A percentile compares a stretch with the other conserved stretches of the same genome.
Evolutionary conservation across 2,888 invertebrate species (phyloP).

Genomic region (Clusia tigrina): DNA sequence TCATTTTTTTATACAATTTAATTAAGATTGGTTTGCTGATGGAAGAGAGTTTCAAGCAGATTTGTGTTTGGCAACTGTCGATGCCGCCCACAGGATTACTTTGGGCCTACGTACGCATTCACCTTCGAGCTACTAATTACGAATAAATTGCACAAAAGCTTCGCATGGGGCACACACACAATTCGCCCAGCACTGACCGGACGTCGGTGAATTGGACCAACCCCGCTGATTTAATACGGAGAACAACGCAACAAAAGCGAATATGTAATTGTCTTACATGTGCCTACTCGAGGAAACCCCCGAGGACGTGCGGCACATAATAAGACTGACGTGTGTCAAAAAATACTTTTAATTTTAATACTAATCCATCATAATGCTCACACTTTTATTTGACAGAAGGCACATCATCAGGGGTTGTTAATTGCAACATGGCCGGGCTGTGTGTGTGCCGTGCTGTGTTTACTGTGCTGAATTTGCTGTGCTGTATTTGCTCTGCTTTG

Average conservation of each 20-base stretch:
- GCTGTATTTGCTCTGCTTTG: too few species aligned
- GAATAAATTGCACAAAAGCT: too few species aligned
- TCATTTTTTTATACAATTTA: too few species aligned
- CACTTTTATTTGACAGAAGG: constrained; percentile 41
- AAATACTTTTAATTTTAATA: constrained; percentile 57
- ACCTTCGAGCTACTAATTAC: too few species aligned
- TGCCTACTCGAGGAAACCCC: neutral
- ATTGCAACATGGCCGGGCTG: constrained; percentile 19
- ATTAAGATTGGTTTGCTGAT: too few species aligned
- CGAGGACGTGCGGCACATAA: neutral
- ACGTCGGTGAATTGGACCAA: neutral
- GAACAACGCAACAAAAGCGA: neutral
- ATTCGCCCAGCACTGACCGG: too few species aligned
- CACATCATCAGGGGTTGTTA: constrained; percentile 12
- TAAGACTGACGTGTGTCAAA: constrained; percentile 27
- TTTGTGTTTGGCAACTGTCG: too few species aligned
- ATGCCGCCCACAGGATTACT: too few species aligned
- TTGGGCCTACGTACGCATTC: too few species aligned
- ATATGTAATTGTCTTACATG: neutral
- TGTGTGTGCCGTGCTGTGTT: neutral
- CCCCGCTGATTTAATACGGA: neutral
- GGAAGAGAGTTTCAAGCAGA: too few species aligned
- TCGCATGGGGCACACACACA: too few species aligned
- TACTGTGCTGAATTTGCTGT: too few species aligned
- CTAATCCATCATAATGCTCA: constrained; percentile 60